phyloP scores from a whole-genome alignment of 2,888 invertebrate species.

The Spisula solida region DNA sequence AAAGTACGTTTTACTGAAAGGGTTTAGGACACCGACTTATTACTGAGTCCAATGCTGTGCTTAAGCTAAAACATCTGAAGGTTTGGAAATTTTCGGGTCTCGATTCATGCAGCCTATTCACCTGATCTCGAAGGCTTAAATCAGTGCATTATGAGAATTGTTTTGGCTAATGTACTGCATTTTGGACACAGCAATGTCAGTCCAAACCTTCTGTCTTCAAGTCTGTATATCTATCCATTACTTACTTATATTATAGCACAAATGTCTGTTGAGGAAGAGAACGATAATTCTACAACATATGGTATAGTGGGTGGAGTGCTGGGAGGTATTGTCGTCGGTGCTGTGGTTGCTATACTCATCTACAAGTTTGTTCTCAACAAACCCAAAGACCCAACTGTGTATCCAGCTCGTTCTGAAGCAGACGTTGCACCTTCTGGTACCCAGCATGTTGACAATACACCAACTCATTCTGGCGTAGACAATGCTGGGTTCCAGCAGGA shows the following conservation, averaged over 20 bases:
- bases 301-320: conserved; percentile 58
- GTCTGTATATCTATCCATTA: too few relatives aligned
- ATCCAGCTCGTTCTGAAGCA: conserved; percentile 28
- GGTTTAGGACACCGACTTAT: too few relatives aligned
- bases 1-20: too few relatives aligned
- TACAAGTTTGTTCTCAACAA: conserved; percentile 48
- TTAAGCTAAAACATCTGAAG: too few relatives aligned
- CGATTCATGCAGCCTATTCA: too few relatives aligned
- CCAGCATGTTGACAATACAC: neutral
- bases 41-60: too few relatives aligned
- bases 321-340: conserved; percentile 55
- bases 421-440: neutral
- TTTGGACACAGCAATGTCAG: too few relatives aligned
- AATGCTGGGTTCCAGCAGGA: neutral
- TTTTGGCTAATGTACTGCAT: too few relatives aligned
- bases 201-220: too few relatives aligned
- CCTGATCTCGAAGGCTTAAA: too few relatives aligned
- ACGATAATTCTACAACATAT: conserved; percentile 1
- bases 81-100: too few relatives aligned
- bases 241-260: conserved; percentile 35
- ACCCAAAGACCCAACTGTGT: conserved; percentile 56
- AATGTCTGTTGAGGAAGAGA: conserved; percentile 30
- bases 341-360: conserved; percentile 7
- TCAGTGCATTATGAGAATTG: too few relatives aligned
- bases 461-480: neutral